Percentiles rank a stretch among this genome's conserved stretches.
Evolutionary conservation across 2,797 vertebrate species (phyloP).

Genomic region (Arctocebus calabarensis): DNA sequence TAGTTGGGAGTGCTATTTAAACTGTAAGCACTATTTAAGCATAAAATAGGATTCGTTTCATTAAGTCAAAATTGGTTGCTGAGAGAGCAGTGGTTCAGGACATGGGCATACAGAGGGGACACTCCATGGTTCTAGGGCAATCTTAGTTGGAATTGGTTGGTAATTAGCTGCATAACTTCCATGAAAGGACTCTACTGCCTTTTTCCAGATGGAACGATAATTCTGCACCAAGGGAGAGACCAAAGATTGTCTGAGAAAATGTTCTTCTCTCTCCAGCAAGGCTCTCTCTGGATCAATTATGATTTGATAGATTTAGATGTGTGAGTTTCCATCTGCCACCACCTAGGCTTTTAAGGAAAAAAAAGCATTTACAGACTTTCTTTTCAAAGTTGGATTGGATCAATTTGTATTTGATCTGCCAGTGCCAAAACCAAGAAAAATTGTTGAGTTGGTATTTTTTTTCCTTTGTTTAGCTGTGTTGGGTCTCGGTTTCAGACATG

Average conservation of each 20-base stretch:
- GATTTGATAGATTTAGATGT: constrained; percentile 32
- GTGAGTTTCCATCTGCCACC: constrained; percentile 18
- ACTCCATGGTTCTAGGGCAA: background rate
- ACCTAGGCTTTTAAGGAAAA: background rate
- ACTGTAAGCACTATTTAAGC: background rate
- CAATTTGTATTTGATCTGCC: background rate
- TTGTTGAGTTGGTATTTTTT: background rate
- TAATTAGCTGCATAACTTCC: constrained; percentile 24
- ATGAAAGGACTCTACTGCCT: background rate
- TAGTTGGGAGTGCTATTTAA: background rate
- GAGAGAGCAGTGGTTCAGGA: background rate
- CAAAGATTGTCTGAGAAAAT: constrained; percentile 6
- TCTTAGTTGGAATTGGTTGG: background rate
- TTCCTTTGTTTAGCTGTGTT: background rate
- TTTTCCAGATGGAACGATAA: constrained; percentile 18
- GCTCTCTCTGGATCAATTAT: constrained; percentile 43
- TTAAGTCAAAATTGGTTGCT: background rate
- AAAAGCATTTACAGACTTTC: constrained; percentile 22
- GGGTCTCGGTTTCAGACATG: background rate
- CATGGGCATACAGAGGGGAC: background rate
- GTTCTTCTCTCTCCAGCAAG: background rate
- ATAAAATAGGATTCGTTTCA: background rate
- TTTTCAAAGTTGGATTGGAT: constrained; percentile 42
- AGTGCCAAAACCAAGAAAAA: constrained; percentile 7
- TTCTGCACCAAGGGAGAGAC: constrained; percentile 33